Conservation (phyloP, 1,140 invertebrate species). For the Daktulosphaira vitifoliae region DNA sequence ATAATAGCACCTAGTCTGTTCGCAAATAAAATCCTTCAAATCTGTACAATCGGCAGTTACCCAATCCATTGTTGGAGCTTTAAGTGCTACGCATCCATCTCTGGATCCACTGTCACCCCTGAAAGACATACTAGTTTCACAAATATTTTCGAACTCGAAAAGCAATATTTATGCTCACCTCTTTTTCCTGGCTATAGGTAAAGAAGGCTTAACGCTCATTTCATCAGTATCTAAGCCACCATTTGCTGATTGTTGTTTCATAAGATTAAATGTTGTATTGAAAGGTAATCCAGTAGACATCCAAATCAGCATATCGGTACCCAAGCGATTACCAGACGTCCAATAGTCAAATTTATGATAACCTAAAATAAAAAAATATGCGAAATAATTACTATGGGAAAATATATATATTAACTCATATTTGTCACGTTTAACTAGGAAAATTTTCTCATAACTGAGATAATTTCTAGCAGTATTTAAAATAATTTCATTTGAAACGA, state of each 20-base stretch:
- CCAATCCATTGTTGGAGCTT: constrained; percentile 66
- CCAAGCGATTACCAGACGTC: constrained; percentile 79
- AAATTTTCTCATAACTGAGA: too few relatives aligned
- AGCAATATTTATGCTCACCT: constrained; percentile 48
- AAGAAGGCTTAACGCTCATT: constrained; percentile 31
- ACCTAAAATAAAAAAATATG: constrained; percentile 45
- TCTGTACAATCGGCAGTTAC: constrained; percentile 70
- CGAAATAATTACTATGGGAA: too few relatives aligned
- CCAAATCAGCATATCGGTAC: constrained; percentile 78
- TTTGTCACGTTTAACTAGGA: too few relatives aligned
- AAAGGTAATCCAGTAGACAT: constrained; percentile 80
- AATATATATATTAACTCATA: too few relatives aligned
- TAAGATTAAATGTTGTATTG: constrained; percentile 76
- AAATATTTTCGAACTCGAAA: too few relatives aligned
- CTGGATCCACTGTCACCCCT: constrained; percentile 54
- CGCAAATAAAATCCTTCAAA: constrained; percentile 77
- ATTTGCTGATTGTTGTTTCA: constrained; percentile 47
- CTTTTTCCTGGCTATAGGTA: constrained; percentile 40
- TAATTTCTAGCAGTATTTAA: too few relatives aligned
- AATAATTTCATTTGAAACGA: too few relatives aligned
- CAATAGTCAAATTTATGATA: constrained; percentile 76
- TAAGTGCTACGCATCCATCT: constrained; percentile 65
- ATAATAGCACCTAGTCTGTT: constrained; percentile 80
- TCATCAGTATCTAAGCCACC: constrained; percentile 39
- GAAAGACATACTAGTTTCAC: constrained; percentile 39